Conservation (phyloP, 2,797 vertebrate species). For the Darevskia nairensis region DNA sequence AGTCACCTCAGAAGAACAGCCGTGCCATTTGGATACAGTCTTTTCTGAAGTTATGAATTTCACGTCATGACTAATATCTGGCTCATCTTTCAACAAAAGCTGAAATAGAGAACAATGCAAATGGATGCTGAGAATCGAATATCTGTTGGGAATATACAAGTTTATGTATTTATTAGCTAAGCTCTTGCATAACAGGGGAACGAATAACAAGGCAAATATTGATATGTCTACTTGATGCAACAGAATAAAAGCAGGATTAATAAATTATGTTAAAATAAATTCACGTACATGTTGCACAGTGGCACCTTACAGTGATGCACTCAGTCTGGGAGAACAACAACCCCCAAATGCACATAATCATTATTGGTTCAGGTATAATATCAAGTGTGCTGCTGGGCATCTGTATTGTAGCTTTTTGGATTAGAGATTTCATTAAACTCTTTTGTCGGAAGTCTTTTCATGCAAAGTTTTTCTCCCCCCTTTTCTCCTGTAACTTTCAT, state of each 20-base stretch:
- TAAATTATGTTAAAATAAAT: conserved; percentile 20
- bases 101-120: neutral
- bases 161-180: neutral
- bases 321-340: conserved; percentile 23
- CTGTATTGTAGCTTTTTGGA: neutral
- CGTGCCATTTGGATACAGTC: neutral
- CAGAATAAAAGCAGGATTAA: conserved; percentile 32
- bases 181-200: conserved; percentile 26
- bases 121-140: neutral
- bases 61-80: neutral
- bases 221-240: conserved; percentile 22
- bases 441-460: conserved; percentile 45
- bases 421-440: conserved; percentile 49
- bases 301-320: conserved; percentile 7
- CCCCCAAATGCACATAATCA: neutral
- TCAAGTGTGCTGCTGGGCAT: conserved; percentile 28
- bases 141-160: neutral
- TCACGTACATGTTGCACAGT: conserved; percentile 19
- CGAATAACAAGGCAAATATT: conserved; percentile 46
- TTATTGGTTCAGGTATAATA: conserved; percentile 5
- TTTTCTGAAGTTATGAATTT: neutral
- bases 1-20: no score
- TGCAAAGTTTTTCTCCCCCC: conserved; percentile 1
- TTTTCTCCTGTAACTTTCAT: conserved; percentile 41
- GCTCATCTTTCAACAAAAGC: neutral